Conservation (phyloP, 2,888 invertebrate species). For the Caradrina clavipalpis region DNA sequence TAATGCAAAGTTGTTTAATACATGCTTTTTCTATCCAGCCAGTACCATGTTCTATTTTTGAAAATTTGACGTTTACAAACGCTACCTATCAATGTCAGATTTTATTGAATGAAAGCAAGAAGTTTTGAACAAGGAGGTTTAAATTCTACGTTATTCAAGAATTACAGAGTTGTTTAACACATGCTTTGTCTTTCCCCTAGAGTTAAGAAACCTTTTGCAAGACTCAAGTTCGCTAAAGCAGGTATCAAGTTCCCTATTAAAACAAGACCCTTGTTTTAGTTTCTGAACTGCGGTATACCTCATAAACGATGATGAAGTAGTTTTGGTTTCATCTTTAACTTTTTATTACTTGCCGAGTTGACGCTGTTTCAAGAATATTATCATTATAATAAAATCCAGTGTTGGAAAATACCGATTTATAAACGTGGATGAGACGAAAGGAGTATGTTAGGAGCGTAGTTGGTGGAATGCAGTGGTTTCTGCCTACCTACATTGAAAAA, state of each 20-base stretch:
- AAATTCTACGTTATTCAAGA: not conserved
- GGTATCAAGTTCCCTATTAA: conserved; percentile 18
- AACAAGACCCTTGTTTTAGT: conserved; percentile 4
- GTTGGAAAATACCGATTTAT: no score
- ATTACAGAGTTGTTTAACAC: not conserved
- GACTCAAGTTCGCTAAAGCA: conserved; percentile 14
- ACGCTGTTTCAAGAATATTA: no score
- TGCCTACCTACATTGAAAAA: no score
- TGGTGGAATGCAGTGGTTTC: no score
- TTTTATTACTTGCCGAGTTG: not conserved
- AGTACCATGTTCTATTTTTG: conserved; percentile 18
- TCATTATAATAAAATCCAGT: no score
- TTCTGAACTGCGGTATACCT: not conserved
- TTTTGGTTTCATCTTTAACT: conserved; percentile 17
- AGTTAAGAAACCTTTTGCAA: not conserved
- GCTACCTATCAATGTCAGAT: not conserved
- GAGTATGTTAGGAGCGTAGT: no score
- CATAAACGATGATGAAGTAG: conserved; percentile 29
- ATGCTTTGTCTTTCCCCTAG: not conserved
- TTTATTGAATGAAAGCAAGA: not conserved
- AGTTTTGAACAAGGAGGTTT: not conserved
- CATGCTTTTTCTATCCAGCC: conserved; percentile 25
- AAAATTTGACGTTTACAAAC: not conserved
- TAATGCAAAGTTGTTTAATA: no score
- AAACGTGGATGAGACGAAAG: no score